Evolutionary conservation across 1,140 invertebrate genomes (phyloP).

Genomic region (Ips typographus): DNA sequence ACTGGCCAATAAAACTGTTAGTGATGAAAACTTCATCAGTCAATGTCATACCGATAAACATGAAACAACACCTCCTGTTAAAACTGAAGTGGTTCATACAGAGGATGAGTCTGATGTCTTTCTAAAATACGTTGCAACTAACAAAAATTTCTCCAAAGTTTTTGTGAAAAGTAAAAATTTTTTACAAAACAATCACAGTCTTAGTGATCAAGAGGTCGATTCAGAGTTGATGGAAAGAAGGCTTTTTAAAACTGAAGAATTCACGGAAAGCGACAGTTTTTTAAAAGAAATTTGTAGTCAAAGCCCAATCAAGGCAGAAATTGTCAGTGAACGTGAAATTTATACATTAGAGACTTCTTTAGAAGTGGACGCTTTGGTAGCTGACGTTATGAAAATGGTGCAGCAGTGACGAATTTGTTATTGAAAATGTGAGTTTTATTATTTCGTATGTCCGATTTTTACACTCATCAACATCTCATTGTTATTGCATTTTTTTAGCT

Average conservation of each 20-base stretch:
- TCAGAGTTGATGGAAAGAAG: background rate
- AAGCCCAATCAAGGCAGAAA: background rate
- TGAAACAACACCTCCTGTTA: background rate
- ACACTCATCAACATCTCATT: no score
- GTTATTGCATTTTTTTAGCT: no score
- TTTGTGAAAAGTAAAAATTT: background rate
- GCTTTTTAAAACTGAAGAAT: background rate
- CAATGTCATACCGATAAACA: background rate
- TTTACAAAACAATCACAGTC: background rate
- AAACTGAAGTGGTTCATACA: background rate
- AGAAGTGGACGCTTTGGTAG: constrained; percentile 16
- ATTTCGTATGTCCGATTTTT: no score
- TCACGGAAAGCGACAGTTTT: constrained; percentile 7
- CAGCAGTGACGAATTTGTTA: background rate
- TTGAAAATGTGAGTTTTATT: no score
- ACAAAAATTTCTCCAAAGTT: background rate
- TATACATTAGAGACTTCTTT: background rate
- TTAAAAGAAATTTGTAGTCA: constrained; percentile 10
- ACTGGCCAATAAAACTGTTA: background rate
- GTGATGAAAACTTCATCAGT: background rate
- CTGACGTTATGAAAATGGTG: constrained; percentile 22
- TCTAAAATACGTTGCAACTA: background rate
- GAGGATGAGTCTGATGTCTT: constrained; percentile 13
- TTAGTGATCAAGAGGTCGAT: background rate
- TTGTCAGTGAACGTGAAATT: background rate